Base-by-base conservation (phyloP, 2,888 invertebrate genomes). In the Meliscaeva auricollis region DNA sequence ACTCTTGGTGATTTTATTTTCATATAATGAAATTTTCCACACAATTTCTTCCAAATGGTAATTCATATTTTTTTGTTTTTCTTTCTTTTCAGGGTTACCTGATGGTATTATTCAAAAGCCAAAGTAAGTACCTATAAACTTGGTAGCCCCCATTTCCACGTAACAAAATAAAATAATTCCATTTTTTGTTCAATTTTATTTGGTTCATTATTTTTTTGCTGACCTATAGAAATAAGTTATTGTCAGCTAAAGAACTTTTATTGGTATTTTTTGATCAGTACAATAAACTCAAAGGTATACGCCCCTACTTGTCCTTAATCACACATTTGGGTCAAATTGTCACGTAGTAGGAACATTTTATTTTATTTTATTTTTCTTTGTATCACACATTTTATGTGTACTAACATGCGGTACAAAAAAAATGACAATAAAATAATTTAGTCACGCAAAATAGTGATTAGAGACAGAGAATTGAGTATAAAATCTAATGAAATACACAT, bases 401-500 rank as follows among this genome's bases (percentile, higher is more conserved):
- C 9, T 35, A 6, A 35, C 35, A 35, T 7, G 38, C 9, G 9
- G 13, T 13, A 9, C 2, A 58, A 35, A 58, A 20, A 20, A 9
- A 35, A 35, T 38, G 13, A 38, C 58, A 58, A 58, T 38, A 58
- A 58, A 58, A 58, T 58, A 58, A 58, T 58, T 35, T 20, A 4
- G 58, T 58, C 58, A 58, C 58, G 58, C 58, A 58, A 58, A 58
- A 38, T 38, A 20, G 35, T 7, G 38, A 58, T 58, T 58, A 58
- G 38, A 58, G 17, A 15, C 6, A 35, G 11, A 38, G 35, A 38
- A 38, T 6, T 38, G 11, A 35, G 30, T 15, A 17, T 17, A 9
- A 1, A 58, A 20, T 38, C 17, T 20, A 58, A 58, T 58, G 8
- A 58, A 38, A 38, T 20, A 20, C 35, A 17, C 11, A 38, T 4